Conservation (phyloP, 2,113 vertebrate genomes). For the Oenanthe oenanthe region DNA sequence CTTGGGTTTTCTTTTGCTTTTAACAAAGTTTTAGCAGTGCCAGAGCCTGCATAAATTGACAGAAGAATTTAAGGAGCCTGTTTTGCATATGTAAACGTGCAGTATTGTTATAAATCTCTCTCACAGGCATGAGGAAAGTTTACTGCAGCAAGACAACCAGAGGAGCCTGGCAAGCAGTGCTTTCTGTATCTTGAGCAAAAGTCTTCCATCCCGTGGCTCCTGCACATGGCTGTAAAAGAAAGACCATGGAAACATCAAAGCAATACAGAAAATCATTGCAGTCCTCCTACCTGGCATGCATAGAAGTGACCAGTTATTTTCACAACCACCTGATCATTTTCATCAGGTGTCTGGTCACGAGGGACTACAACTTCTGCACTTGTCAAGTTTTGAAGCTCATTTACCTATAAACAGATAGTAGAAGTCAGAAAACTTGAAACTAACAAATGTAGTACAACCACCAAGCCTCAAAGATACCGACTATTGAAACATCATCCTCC, state of each 20-base stretch:
- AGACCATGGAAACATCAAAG: not conserved
- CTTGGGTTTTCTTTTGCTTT: not conserved
- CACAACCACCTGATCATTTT: constrained; percentile 97
- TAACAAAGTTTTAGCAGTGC: not conserved
- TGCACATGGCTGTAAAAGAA: not conserved
- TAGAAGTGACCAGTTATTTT: constrained; percentile 99
- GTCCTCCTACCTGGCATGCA: constrained; percentile 90
- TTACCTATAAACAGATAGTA: constrained; percentile 80
- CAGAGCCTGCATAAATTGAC: not conserved
- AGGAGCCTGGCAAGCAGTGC: not conserved
- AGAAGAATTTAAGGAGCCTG: not conserved
- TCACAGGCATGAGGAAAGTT: not conserved
- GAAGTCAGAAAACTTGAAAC: not conserved
- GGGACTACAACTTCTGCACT: constrained; percentile 99
- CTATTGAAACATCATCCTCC: not conserved
- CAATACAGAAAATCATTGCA: not conserved
- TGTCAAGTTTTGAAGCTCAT: constrained; percentile 96
- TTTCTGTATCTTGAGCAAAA: not conserved
- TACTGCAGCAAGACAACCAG: not conserved
- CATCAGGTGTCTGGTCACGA: constrained; percentile 96
- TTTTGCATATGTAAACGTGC: not conserved
- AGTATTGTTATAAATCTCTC: not conserved
- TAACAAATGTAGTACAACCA: not conserved
- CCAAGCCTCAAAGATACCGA: not conserved
- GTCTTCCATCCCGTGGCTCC: not conserved